phyloP scores from a whole-genome alignment of 2,113 vertebrate species.

The Hippopotamus amphibius region DNA sequence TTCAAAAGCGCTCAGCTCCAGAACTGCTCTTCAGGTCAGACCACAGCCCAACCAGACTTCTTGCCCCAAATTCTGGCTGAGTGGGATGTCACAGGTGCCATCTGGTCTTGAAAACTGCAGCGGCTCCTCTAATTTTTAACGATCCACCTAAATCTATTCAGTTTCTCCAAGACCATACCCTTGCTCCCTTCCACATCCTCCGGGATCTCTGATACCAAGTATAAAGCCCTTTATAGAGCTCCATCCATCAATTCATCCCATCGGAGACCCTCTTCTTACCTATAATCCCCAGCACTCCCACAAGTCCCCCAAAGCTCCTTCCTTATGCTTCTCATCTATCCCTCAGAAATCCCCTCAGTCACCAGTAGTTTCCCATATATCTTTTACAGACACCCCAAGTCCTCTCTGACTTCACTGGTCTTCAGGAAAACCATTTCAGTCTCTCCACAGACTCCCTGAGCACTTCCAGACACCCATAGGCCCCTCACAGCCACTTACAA shows the following conservation, averaged over 20 bases:
- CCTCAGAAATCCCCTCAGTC: background rate
- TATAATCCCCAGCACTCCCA: background rate
- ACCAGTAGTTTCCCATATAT: background rate
- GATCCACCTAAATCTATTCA: background rate
- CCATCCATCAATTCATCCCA: background rate
- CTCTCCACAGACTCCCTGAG: background rate
- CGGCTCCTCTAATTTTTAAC: background rate
- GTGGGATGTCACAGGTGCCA: constrained; percentile 14
- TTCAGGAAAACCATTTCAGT: background rate
- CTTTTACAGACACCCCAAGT: background rate
- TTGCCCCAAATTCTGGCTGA: constrained; percentile 38
- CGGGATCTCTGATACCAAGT: background rate
- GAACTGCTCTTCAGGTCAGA: background rate
- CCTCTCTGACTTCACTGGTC: background rate
- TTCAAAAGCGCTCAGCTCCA: background rate
- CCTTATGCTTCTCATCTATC: background rate
- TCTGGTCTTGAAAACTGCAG: background rate
- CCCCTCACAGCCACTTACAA: background rate
- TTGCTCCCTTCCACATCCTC: background rate
- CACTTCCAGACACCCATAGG: background rate
- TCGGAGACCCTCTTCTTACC: background rate
- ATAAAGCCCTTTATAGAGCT: background rate
- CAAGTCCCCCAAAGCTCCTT: background rate
- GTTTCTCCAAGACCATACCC: constrained; percentile 14
- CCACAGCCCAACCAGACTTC: background rate